Evolutionary conservation across 2,888 invertebrate genomes (phyloP).

Genomic region (Apocheima hispidaria): DNA sequence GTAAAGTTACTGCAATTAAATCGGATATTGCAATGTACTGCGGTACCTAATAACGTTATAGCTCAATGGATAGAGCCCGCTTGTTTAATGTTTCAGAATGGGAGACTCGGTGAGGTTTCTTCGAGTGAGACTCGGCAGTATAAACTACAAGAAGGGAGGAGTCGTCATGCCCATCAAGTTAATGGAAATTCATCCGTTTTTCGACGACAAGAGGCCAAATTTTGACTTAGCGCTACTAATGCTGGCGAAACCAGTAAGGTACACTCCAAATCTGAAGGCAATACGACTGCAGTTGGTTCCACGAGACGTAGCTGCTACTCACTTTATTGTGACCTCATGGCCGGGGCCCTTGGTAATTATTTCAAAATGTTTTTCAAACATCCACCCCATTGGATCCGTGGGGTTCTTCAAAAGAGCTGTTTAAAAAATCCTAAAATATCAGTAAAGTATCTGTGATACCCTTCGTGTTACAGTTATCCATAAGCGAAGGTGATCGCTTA

Average conservation of each 20-base stretch:
- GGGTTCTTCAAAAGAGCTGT: no score
- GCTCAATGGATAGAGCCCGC: no score
- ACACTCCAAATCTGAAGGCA: slow-evolving; percentile 56
- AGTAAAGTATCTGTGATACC: no score
- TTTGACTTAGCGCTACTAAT: slow-evolving; percentile 70
- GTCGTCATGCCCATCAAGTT: slow-evolving; percentile 61
- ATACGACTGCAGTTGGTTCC: slow-evolving; percentile 57
- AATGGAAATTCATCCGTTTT: slow-evolving; percentile 70
- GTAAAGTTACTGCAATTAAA: no score
- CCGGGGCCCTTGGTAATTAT: slow-evolving; percentile 51
- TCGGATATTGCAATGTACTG: no score
- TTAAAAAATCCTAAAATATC: no score
- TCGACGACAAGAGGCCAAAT: slow-evolving; percentile 64
- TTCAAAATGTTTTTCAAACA: no score
- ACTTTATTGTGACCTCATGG: slow-evolving; percentile 74
- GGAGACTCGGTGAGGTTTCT: slow-evolving; percentile 60
- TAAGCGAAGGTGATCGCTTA: no score
- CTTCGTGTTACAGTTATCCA: no score
- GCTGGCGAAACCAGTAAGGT: slow-evolving; percentile 55
- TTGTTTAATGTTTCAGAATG: no score
- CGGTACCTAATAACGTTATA: no score
- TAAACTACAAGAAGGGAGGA: slow-evolving; percentile 72
- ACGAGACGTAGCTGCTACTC: slow-evolving; percentile 56
- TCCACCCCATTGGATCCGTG: no score
- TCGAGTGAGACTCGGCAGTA: slow-evolving; percentile 70